Evolutionary conservation across 2,888 invertebrate species (phyloP), one percentile per base, ranked within the genome.

Genomic region (Dryobotodes eremita): DNA sequence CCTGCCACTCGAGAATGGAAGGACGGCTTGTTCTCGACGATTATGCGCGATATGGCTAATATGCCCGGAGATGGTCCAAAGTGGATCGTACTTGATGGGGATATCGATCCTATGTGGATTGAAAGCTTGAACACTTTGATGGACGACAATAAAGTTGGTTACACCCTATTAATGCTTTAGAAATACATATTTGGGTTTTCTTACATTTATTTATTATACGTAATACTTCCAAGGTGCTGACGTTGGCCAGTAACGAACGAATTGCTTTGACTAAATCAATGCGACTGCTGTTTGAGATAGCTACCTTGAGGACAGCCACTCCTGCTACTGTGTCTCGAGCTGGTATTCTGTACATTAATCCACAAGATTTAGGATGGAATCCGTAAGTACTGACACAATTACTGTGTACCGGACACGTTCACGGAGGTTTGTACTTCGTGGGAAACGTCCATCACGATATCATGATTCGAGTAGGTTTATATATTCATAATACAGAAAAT

Each of bases 51-150:
- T 92, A 98, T 99, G 96, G 99, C 99, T 1, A 99, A 99, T 93
- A 97, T 99, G 97, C 96, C 98, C 0, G 98, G 98, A 0, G 98
- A 98, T 90, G 98, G 98, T 0, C 98, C 98, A 0, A 99, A 99
- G 93, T 99, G 99, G 99, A 99, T 99, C 89, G 98, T 99, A 15
- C 97, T 99, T 69, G 99, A 99, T 94, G 99, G 99, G 31, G 99
- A 99, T 92, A 99, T 99, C 89, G 99, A 99, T 97, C 99, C 99
- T 1, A 99, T 99, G 99, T 99, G 99, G 99, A 99, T 99, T 91
- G 99, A 99, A 95, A 99, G 99, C 55, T 97, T 99, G 50, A 99
- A 99, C 93, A 99, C 99, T 6, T 98, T 99, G 31, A 99, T 99
- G 99, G 99, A 99, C 94, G 99, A 99, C 93, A 99, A 99, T 94